A percentile compares a stretch with the other conserved stretches of the same genome.
phyloP scores from a whole-genome alignment of 2,888 invertebrate species.

The Resseliella maxima region DNA sequence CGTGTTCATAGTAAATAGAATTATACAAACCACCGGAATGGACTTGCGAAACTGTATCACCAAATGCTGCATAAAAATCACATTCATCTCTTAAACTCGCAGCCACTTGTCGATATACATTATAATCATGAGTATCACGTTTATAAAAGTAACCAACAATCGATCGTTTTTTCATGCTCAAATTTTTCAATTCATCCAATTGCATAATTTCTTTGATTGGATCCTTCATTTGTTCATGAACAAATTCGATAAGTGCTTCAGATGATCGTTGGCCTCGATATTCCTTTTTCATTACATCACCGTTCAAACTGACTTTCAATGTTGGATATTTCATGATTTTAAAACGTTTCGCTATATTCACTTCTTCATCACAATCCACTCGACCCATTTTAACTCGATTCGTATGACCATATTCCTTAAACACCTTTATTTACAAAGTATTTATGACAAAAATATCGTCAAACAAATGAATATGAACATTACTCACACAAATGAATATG shows the following conservation, averaged over 20 bases:
- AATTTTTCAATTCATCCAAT: slow-evolving; percentile 77
- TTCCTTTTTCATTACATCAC: slow-evolving; percentile 88
- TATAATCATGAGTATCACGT: slow-evolving; percentile 83
- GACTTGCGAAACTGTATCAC: slow-evolving; percentile 83
- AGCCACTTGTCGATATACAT: slow-evolving; percentile 83
- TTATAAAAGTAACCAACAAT: slow-evolving; percentile 91
- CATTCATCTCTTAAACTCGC: slow-evolving; percentile 95
- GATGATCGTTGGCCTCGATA: slow-evolving; percentile 92
- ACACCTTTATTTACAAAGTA: background rate
- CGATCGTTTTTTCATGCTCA: slow-evolving; percentile 84
- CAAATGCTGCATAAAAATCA: slow-evolving; percentile 91
- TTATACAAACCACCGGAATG: slow-evolving; percentile 79
- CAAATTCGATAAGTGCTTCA: slow-evolving; percentile 89
- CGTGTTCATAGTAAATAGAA: too few species aligned
- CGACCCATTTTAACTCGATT: slow-evolving; percentile 94
- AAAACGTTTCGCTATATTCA: slow-evolving; percentile 86
- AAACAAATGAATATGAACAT: too few species aligned
- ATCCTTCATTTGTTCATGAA: slow-evolving; percentile 88
- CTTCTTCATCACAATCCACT: slow-evolving; percentile 96
- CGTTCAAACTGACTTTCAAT: slow-evolving; percentile 92
- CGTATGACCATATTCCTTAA: slow-evolving; percentile 64
- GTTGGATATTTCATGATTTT: slow-evolving; percentile 99
- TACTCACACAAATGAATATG: too few species aligned
- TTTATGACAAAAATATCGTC: too few species aligned
- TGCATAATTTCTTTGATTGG: slow-evolving; percentile 83